Base-by-base conservation (phyloP, 2,888 invertebrate genomes). In the Pseudococcus longispinus region DNA sequence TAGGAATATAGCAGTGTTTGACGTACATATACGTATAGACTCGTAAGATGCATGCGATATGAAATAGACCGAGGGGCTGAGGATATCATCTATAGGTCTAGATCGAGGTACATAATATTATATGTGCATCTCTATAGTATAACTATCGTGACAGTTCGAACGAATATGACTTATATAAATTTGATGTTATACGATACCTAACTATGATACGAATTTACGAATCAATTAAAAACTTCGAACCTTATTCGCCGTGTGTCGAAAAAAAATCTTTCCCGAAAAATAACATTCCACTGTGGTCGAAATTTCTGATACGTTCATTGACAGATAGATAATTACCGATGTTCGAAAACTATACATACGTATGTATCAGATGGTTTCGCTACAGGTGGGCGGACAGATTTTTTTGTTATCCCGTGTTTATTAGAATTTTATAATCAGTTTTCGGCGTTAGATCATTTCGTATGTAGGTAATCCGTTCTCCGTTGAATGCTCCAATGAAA, bases 291-390 rank as follows among this genome's bases (percentile, higher is more conserved):
- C 32, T 60, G 70, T 32, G 55, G 42, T 65, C 37, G 65, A 42
- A 55, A 84, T 51, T 84, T 65, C 42, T 44, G 70, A 32, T 46
- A 32, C 86, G 32, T 42, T 42, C 55, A 86, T 86, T 80, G 86
- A 86, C 80, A 86, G 80, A 80, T 86, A 86, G 86, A 86, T 86
- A 86, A 86, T 86, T 86, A 86, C 86, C 86, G 77, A 86, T 86
- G 86, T 86, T 77, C 80, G 80, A 55, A 85, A 86, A 80, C 42
- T 20, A 37, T 32, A 60, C 51, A 37, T 32, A 60, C 51, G 26
- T 55, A 84, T 84, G 26, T 55, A 84, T 84, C 84, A 84, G 60
- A 55, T 37, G 84, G 32, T 55, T 46, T 80, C 86, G n/a, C 86
- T 86, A 77, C 86, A 80, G 86, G 86, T 86, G 86, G 86, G 86